Base-by-base conservation (phyloP, 2,113 vertebrate genomes). In the Brachypodius melanocephalos region DNA sequence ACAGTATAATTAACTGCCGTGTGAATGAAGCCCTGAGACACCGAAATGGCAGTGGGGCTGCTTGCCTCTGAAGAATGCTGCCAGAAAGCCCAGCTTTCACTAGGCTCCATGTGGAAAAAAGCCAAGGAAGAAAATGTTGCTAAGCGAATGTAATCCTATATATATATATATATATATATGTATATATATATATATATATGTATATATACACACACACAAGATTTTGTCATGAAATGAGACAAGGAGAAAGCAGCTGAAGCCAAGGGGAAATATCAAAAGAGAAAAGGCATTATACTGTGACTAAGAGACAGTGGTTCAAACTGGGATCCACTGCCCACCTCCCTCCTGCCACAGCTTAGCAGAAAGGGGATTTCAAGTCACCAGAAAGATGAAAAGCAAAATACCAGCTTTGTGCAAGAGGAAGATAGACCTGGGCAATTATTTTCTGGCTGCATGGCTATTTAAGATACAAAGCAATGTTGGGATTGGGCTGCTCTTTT, bases 351-450 rank as follows among this genome's bases (percentile, higher is more conserved):
- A 32, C 18, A 75, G 83, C 63, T 87, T 68, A 62, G 87, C 55
- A 59, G 58, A 82, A 72, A 90, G 62, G 19, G 13, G 75, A 8
- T 43, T 92, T 84, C 49, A 55, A 43, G 29, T 6, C 17, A 5
- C 17, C 0, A 9, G 31, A 51, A 88, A 69, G 46, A 77, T 59
- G 5, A 46, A 88, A 90, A 95, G 73, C 43, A 63, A 88, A 91
- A 82, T 32, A 67, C 32, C 52, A 67, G 24, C 75, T 95, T 96
- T 95, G 72, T 89, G 75, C 61, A 79, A 62, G 51, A 68, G n/a
- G 9, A 29, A 92, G 95, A 45, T 67, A 80, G 85, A 95, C 24
- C 80, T 13, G 57, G n/a, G 31, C 31, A 43, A 59, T 89, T 84
- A 34, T 87, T 71, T 85, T 92, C 51, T 36, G 31, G 20, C 80